These are phyloP conservation scores for Abrostola tripartita DNA, from an alignment of 2,888 invertebrate genomes.

Conservation along the genomic window DNA sequence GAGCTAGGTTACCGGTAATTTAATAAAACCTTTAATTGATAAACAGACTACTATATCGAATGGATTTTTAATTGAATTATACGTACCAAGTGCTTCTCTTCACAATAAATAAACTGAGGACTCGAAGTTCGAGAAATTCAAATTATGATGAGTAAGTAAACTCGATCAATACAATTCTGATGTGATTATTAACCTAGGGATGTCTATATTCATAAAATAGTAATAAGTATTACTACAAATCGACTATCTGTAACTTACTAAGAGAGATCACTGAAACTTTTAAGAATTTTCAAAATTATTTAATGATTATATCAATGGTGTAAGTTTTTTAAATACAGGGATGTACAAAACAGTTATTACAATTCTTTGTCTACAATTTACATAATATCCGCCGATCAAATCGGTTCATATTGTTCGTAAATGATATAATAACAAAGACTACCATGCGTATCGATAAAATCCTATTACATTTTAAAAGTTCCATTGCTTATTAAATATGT, in stretches of 20 bases:
- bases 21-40: background rate
- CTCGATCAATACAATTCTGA: slow-evolving; percentile 51
- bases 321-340: too few species aligned
- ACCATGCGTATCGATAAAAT: too few species aligned
- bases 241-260: slow-evolving; percentile 10
- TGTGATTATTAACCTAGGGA: slow-evolving; percentile 4
- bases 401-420: too few species aligned
- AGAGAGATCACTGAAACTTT: too few species aligned
- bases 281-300: too few species aligned
- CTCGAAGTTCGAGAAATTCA: slow-evolving; percentile 23
- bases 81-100: slow-evolving; percentile 37
- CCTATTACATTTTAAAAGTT: too few species aligned
- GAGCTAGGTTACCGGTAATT: slow-evolving; percentile 73
- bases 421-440: too few species aligned
- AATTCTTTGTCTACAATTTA: too few species aligned
- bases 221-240: background rate
- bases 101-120: slow-evolving; percentile 16
- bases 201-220: background rate
- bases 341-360: too few species aligned
- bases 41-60: background rate
- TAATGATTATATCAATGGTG: too few species aligned
- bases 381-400: too few species aligned
- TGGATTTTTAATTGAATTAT: slow-evolving; percentile 6
- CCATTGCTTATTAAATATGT: too few species aligned
- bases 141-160: slow-evolving; percentile 50